A percentile compares a stretch with the other conserved stretches of the same genome.
phyloP scores from a whole-genome alignment of 2,113 vertebrate genomes.

The Aegotheles bennettii region DNA sequence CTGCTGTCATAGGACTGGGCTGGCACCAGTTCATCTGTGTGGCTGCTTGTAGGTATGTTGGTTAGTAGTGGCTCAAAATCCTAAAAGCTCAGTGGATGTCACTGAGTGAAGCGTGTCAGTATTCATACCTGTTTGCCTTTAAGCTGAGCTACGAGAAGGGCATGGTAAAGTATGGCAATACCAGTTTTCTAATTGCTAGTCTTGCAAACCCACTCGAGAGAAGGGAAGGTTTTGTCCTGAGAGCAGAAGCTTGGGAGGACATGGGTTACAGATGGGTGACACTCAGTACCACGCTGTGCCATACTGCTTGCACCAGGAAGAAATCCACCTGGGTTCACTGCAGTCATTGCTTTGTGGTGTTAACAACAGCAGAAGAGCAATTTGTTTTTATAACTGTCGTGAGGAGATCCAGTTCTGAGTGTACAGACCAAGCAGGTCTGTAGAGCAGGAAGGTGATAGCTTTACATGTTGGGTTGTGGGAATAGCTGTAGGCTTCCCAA shows the following conservation, averaged over 20 bases:
- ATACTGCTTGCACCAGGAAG: accelerated
- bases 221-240: not conserved
- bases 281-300: accelerated
- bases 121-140: not conserved
- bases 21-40: not conserved
- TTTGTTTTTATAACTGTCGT: not conserved
- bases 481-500: not conserved
- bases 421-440: not conserved
- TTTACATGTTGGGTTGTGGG: not conserved
- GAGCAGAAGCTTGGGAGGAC: not conserved
- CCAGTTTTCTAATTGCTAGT: not conserved
- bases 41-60: not conserved
- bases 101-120: not conserved
- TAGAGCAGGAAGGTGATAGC: not conserved
- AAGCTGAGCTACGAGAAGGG: not conserved
- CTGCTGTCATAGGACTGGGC: not conserved
- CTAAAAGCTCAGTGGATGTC: not conserved
- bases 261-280: accelerated
- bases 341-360: accelerated
- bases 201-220: not conserved
- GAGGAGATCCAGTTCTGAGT: not conserved
- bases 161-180: accelerated
- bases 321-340: not conserved
- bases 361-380: not conserved
- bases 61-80: not conserved